Percentiles rank a stretch among this genome's conserved stretches.
Conservation (phyloP, 1,140 invertebrate species). For the Nomia melanderi region DNA sequence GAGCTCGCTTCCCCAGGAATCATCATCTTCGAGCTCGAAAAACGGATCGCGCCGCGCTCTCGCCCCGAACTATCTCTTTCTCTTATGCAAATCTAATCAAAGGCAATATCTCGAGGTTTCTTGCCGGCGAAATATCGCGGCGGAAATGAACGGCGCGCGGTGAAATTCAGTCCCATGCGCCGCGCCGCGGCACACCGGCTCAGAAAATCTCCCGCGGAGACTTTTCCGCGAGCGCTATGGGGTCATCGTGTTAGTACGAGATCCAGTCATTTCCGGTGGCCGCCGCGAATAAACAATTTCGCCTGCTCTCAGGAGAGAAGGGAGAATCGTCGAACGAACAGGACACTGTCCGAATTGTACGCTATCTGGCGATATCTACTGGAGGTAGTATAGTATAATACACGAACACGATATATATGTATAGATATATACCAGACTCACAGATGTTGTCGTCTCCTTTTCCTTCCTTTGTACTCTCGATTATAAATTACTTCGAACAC, state of each 20-base stretch:
- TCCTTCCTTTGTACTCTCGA: slow-evolving; percentile 57
- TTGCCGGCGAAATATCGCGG: neutral
- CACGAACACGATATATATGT: slow-evolving; percentile 7
- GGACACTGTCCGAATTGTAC: too few species aligned
- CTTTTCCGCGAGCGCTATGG: neutral
- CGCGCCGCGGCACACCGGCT: neutral
- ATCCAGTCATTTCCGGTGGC: too few species aligned
- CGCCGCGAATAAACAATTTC: neutral
- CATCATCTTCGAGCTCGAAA: too few species aligned
- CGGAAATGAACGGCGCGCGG: slow-evolving; percentile 14
- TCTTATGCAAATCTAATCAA: slow-evolving; percentile 40
- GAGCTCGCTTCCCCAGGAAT: too few species aligned
- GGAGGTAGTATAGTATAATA: slow-evolving; percentile 23
- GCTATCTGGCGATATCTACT: neutral
- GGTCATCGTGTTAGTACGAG: neutral
- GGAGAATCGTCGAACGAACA: too few species aligned
- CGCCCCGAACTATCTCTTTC: slow-evolving; percentile 29
- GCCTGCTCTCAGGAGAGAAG: too few species aligned
- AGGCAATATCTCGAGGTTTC: slow-evolving; percentile 26
- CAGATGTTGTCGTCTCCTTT: neutral
- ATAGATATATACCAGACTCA: slow-evolving; percentile 44
- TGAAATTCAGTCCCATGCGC: slow-evolving; percentile 43
- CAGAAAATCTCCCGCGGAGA: neutral
- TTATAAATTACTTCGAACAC: slow-evolving; percentile 23
- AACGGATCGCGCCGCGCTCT: neutral